Base-by-base conservation (phyloP, 2,113 vertebrate genomes). In the Pseudorasbora parva region DNA sequence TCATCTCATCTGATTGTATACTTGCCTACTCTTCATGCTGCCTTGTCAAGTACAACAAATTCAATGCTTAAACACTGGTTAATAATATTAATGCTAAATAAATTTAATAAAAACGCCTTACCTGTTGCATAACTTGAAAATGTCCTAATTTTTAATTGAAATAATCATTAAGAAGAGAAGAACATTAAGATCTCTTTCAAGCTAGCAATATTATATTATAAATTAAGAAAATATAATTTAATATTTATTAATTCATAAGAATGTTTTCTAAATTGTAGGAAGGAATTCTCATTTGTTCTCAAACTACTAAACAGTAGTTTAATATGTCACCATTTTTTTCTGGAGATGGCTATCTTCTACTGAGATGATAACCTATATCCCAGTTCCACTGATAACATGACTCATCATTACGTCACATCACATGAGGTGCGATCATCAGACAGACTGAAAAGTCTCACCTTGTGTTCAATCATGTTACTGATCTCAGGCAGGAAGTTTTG, bases 401-500 rank as follows among this genome's bases (percentile, higher is more conserved):
- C 49, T 57, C 51, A n/a, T 56, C 30, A 76, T 76, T 56, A 14
- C 23, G 30, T 47, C 23, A 33, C 11, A 73, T 27, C 41, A 72
- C 69, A 72, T 72, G 30, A 11, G 17, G 30, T 68, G 64, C 30
- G 5, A 8, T 37, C 30, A 8, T 37, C 30, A 66, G 15, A 27
- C 75, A 8, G 30, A 25, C 25, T 25, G 27, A 56, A 59, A 23
- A 74, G 10, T 83, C 93, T 89, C 88, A 98, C 98, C 96, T 97
- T 99, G 93, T 98, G 96, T 83, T 97, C 94, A 76, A 99, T 98
- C 97, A 99, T 99, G 93, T 93, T 98, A 93, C 97, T 96, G 92
- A 99, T 99, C 92, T 99, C 97, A 0, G 98, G 97, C 87, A 99
- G 93, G 93, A 99, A 99, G 92, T 99, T 97, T 90, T 98, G 96